These are phyloP conservation scores for Azorinus chamasolen DNA, from an alignment of 2,888 invertebrate genomes.

Conservation along the genomic window DNA sequence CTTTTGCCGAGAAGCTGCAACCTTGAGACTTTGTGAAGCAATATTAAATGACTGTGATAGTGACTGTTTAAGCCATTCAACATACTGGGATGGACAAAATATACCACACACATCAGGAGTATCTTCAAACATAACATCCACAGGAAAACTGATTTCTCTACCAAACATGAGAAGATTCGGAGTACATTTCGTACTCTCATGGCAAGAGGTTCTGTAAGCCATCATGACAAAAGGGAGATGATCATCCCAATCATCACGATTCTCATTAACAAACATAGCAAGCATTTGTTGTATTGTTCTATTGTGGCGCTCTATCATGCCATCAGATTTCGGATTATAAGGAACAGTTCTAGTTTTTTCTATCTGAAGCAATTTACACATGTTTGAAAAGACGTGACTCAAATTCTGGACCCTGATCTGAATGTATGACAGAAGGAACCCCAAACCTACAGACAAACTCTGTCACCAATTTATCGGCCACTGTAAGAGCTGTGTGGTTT, in stretches of 20 bases:
- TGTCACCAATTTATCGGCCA: constrained; percentile 26
- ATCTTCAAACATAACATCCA: constrained; percentile 20
- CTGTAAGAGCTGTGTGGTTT: constrained; percentile 21
- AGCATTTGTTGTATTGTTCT: constrained; percentile 55
- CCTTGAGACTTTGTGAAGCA: not conserved
- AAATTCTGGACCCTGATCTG: constrained; percentile 49
- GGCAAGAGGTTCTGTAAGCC: constrained; percentile 43
- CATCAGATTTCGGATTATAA: constrained; percentile 35
- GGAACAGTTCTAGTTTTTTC: constrained; percentile 31
- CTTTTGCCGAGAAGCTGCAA: constrained; percentile 14
- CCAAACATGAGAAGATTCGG: constrained; percentile 41
- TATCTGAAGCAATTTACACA: constrained; percentile 27
- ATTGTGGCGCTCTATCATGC: constrained; percentile 49
- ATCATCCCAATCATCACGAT: constrained; percentile 59
- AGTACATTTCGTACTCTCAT: constrained; percentile 52
- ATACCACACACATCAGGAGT: not conserved
- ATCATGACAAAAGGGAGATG: constrained; percentile 41
- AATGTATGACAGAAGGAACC: constrained; percentile 30
- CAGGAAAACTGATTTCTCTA: constrained; percentile 8
- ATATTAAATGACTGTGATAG: not conserved
- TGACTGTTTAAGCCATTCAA: constrained; percentile 9
- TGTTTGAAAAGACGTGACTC: constrained; percentile 40
- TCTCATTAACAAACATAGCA: constrained; percentile 40
- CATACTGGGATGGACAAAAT: constrained; percentile 8
- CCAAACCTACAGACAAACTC: constrained; percentile 54